These are phyloP conservation scores for Pao palembangensis DNA, from an alignment of 2,113 vertebrate genomes.

Conservation along the genomic window DNA sequence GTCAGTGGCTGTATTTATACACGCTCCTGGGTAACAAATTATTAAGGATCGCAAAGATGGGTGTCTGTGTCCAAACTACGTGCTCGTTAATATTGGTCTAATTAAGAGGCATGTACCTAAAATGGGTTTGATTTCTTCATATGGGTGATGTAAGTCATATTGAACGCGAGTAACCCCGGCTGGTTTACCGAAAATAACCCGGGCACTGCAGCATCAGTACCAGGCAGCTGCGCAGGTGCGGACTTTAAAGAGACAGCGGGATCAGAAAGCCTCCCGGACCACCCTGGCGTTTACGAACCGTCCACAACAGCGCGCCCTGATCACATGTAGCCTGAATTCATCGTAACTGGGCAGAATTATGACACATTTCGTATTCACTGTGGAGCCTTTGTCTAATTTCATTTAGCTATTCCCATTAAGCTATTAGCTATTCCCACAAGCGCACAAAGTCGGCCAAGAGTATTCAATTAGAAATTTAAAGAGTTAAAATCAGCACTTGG, in stretches of 20 bases:
- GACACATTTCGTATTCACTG: background rate
- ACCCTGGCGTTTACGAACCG: slow-evolving; percentile 32
- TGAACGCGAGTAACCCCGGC: slow-evolving; percentile 80
- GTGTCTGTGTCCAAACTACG: slow-evolving; percentile 2
- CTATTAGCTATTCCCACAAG: slow-evolving; percentile 1
- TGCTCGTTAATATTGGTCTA: slow-evolving; percentile 31
- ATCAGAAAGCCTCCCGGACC: slow-evolving; percentile 9
- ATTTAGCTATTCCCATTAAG: slow-evolving; percentile 1
- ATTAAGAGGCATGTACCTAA: slow-evolving; percentile 52
- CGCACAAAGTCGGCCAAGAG: background rate
- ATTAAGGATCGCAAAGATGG: too few relatives aligned
- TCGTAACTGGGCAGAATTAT: background rate
- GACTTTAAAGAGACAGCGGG: slow-evolving; percentile 73
- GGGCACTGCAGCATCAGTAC: slow-evolving; percentile 82
- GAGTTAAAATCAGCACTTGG: background rate
- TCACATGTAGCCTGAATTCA: background rate
- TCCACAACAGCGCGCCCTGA: background rate
- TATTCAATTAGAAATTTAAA: slow-evolving; percentile 3
- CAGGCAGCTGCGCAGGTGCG: slow-evolving; percentile 76
- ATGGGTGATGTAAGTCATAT: slow-evolving; percentile 71
- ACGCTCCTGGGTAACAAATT: background rate
- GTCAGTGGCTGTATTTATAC: background rate
- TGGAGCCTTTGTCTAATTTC: background rate
- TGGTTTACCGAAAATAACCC: slow-evolving; percentile 81
- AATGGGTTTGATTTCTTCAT: slow-evolving; percentile 56